A percentile compares a stretch with the other conserved stretches of the same genome.
Conservation (phyloP, 2,113 vertebrate species). For the Vimba vimba region DNA sequence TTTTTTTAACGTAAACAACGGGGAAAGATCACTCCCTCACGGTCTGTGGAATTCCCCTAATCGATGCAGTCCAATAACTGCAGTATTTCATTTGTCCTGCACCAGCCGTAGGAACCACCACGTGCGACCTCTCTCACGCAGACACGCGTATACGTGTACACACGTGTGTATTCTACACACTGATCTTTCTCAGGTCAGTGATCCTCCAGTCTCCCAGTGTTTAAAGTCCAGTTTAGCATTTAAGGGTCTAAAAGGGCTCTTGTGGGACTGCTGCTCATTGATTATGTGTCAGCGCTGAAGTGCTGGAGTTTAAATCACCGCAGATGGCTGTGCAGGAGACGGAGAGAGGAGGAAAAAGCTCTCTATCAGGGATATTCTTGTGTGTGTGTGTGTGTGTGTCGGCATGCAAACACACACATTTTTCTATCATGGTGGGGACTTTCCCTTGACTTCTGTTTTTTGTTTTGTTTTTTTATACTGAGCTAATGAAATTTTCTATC, state of each 20-base stretch:
- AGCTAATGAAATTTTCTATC: background rate
- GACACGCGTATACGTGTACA: constrained; percentile 14
- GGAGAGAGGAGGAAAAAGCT: constrained; percentile 34
- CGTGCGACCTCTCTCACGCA: background rate
- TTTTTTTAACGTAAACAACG: constrained; percentile 9
- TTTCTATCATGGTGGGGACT: background rate
- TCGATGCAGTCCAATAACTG: constrained; percentile 74
- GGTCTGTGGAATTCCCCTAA: constrained; percentile 73
- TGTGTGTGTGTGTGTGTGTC: constrained; percentile 6
- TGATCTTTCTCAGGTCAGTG: constrained; percentile 42
- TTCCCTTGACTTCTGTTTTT: background rate
- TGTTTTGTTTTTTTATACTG: background rate
- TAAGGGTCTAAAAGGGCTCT: constrained; percentile 48
- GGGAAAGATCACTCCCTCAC: background rate
- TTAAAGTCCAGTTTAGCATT: constrained; percentile 52
- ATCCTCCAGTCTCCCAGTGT: constrained; percentile 41
- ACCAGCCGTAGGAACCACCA: background rate
- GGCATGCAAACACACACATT: constrained; percentile 6
- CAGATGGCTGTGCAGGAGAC: constrained; percentile 19
- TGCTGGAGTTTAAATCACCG: constrained; percentile 40
- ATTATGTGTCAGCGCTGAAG: constrained; percentile 52
- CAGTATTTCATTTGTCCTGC: constrained; percentile 72
- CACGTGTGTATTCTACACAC: constrained; percentile 17
- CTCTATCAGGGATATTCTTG: constrained; percentile 36
- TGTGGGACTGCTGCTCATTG: constrained; percentile 45